These are phyloP conservation scores for Tolmerus cingulatus DNA, from an alignment of 2,888 invertebrate genomes.

Conservation along the genomic window DNA sequence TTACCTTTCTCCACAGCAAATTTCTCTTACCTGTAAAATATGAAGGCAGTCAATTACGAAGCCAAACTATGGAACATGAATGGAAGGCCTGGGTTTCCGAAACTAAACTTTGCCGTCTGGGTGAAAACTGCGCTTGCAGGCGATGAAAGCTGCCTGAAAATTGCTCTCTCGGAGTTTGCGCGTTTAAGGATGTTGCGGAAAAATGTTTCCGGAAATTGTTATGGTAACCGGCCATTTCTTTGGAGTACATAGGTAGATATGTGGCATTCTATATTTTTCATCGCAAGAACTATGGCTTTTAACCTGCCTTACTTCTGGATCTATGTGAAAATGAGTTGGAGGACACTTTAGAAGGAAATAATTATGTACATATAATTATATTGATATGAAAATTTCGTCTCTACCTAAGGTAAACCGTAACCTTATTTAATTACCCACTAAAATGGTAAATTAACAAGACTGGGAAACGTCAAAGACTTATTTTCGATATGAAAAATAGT, in stretches of 20 bases:
- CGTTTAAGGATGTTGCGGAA: neutral
- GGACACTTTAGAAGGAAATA: neutral
- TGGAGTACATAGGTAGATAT: neutral
- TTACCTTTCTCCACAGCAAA: neutral
- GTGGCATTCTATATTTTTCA: neutral
- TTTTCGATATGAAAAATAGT: neutral
- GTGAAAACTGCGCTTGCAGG: neutral
- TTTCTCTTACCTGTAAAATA: neutral
- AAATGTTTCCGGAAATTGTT: neutral
- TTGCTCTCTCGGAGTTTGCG: neutral
- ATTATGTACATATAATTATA: neutral
- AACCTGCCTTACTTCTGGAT: neutral
- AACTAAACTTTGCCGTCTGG: neutral
- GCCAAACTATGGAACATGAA: neutral
- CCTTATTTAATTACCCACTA: neutral
- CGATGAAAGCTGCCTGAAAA: neutral
- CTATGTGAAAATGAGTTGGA: too few relatives aligned
- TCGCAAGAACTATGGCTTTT: too few relatives aligned
- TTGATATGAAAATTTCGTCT: neutral
- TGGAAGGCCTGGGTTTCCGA: neutral
- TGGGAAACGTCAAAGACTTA: neutral
- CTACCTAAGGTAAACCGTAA: neutral
- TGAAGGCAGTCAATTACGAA: neutral
- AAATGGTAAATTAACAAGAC: neutral
- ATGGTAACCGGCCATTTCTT: neutral